These are phyloP conservation scores for Tetanocera ferruginea DNA, from an alignment of 2,888 invertebrate genomes.

Conservation along the genomic window DNA sequence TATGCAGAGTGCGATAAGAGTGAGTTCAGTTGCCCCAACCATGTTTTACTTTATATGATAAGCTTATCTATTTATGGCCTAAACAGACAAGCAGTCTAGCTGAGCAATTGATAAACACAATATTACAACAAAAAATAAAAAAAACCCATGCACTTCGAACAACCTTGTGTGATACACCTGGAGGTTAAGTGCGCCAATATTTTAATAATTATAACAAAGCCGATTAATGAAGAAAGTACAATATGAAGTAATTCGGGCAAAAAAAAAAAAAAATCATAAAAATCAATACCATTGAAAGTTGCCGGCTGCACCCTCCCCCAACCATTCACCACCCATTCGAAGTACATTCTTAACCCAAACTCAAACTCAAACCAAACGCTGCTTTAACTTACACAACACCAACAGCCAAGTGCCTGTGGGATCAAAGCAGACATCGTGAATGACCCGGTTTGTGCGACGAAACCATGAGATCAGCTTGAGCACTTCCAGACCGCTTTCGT, in stretches of 20 bases:
- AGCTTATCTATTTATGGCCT: slow-evolving; percentile 1
- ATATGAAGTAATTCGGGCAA: slow-evolving; percentile 7
- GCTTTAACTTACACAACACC: slow-evolving; percentile 66
- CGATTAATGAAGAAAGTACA: not conserved
- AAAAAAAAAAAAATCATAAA: slow-evolving; percentile 39
- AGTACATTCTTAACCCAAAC: not conserved
- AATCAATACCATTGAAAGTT: slow-evolving; percentile 15
- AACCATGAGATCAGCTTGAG: slow-evolving; percentile 69
- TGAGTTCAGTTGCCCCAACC: slow-evolving; percentile 24
- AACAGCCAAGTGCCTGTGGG: slow-evolving; percentile 76
- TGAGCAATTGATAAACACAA: not conserved
- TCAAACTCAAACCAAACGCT: not conserved
- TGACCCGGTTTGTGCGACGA: slow-evolving; percentile 65
- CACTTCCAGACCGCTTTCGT: slow-evolving; percentile 62
- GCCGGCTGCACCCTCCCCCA: not conserved
- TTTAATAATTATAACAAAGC: not conserved
- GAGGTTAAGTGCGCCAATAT: not conserved
- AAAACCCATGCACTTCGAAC: not conserved
- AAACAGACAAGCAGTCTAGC: slow-evolving; percentile 28
- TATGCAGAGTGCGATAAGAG: slow-evolving; percentile 2
- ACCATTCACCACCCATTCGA: not conserved
- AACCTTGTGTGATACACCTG: not conserved
- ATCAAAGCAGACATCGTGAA: slow-evolving; percentile 85
- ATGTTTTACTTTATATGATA: not conserved
- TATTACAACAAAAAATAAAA: not conserved